Percentiles rank a stretch among this genome's conserved stretches.
Conservation (phyloP, 2,113 vertebrate species). For the Mastomys coucha region DNA sequence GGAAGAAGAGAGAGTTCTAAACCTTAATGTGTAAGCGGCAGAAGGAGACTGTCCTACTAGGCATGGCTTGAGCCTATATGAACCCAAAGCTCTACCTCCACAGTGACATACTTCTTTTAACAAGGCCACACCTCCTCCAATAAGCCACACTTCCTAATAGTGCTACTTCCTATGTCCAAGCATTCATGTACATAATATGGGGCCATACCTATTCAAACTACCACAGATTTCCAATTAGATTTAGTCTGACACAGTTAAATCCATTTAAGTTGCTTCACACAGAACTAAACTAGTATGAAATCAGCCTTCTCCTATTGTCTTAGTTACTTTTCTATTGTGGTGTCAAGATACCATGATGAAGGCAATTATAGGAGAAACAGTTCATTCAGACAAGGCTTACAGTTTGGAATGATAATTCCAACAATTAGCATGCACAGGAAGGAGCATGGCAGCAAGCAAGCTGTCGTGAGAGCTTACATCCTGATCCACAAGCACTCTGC, state of each 20-base stretch:
- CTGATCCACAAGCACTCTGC: not conserved
- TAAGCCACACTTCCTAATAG: not conserved
- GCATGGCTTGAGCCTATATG: not conserved
- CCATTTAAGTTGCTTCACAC: not conserved
- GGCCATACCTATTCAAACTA: not conserved
- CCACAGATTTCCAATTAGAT: not conserved
- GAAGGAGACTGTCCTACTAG: not conserved
- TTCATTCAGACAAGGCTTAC: not conserved
- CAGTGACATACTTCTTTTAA: not conserved
- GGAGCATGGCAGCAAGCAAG: not conserved
- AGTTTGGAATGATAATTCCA: not conserved
- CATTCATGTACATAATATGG: not conserved
- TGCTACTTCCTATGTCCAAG: not conserved
- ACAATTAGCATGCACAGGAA: not conserved
- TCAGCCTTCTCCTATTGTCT: not conserved
- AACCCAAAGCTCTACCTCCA: not conserved
- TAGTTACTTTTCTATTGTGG: not conserved
- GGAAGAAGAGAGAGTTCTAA: not conserved
- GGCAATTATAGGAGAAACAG: not conserved
- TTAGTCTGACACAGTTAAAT: not conserved
- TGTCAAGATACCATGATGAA: not conserved
- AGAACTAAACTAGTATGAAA: not conserved
- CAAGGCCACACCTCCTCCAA: not conserved
- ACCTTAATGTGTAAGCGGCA: not conserved
- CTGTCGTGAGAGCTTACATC: not conserved